Base-by-base conservation (phyloP, 2,888 invertebrate species). In the Phania funesta region DNA sequence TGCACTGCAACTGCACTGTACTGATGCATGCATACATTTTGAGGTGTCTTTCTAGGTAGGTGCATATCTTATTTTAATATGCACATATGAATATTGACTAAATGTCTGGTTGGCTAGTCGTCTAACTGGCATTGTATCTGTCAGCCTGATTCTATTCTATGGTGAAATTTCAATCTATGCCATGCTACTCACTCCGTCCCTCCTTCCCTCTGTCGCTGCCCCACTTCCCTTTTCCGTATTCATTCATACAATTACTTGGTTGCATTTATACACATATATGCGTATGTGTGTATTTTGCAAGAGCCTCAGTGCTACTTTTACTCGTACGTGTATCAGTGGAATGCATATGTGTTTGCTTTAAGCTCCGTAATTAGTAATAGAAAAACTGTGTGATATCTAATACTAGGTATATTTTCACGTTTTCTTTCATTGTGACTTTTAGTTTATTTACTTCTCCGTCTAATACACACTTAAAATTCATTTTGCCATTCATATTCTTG, bases 391-490 rank as follows among this genome's bases (percentile, higher is more conserved):
- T 67, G 52, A 79, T 62, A 75, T 75, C 67, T 82, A 70, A 82
- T 82, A 77, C 62, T 75, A 29, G 38, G 48, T 65, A 48, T 60
- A 29, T 76, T 80, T 79, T 83, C 54, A 74, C 41, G 64, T 76
- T 79, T 78, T 80, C 68, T 82, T 64, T 38, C 70, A 50, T 81
- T 81, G 60, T 75, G 62, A 48, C 67, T 74, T 67, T 50, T 65
- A 60, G 44, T 46, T 32, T 60, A 26, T 60, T 48, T 70, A n/a
- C 60, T 73, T 48, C 26, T 60, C 8, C 46, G 46, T 73, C 46
- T 56, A 50, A 70, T 77, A 60, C 50, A 64, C 65, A 44, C 67
- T 76, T 60, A n/a, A 76, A 71, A 60, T 73, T 62, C 60, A n/a
- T 70, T 78, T 56, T 52, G 11, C 35, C 50, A 41, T 38, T 62